Conservation (phyloP, 2,113 vertebrate genomes). For the Thinocorus orbignyianus region DNA sequence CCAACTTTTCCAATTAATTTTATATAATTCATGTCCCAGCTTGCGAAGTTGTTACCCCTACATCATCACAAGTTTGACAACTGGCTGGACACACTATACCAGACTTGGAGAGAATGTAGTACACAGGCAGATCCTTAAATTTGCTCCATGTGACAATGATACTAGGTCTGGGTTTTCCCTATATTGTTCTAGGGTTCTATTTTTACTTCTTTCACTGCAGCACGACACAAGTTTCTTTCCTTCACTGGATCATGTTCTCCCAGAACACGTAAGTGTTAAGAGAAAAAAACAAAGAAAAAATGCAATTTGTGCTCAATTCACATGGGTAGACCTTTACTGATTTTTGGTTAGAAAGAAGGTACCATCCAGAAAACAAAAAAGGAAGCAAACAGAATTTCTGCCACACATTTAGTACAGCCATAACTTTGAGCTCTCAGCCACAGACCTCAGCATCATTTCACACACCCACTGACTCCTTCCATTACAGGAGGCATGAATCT, state of each 20-base stretch:
- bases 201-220: not conserved
- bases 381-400: not conserved
- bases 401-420: not conserved
- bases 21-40: not conserved
- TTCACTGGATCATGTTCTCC: not conserved
- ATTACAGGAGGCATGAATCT: not conserved
- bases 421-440: not conserved
- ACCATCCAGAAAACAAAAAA: not conserved
- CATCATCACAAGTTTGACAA: not conserved
- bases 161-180: not conserved
- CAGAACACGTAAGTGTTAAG: not conserved
- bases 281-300: not conserved
- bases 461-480: not conserved
- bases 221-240: not conserved
- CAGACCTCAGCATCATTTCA: not conserved
- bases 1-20: not conserved
- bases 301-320: not conserved
- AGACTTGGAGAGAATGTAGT: not conserved
- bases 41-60: not conserved
- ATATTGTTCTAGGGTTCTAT: not conserved
- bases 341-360: not conserved
- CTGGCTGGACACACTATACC: not conserved
- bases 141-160: not conserved
- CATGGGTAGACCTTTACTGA: not conserved
- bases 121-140: not conserved